Base-by-base conservation (phyloP, 2,888 invertebrate genomes). In the Acleris literana region DNA sequence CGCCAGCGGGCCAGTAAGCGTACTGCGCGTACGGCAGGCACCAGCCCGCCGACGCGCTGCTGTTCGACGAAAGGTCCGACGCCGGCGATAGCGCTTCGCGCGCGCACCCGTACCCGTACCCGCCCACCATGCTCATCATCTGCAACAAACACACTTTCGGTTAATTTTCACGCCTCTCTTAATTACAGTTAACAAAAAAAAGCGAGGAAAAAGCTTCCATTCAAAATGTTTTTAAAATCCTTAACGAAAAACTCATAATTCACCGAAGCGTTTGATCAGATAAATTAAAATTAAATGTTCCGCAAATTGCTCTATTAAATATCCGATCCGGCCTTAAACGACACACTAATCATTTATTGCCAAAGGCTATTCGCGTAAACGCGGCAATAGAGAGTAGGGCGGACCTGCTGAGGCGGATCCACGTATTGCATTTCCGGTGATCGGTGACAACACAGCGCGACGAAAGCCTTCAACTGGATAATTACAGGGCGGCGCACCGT, bases 401-500 rank as follows among this genome's bases (percentile, higher is more conserved):
- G 81, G 82, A 91, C 90, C 92, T 90, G 90, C 87, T 90, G 90
- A 80, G 92, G 91, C 88, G 92, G 88, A 81, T 92, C 91, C 83
- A 88, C 86, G 89, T 91, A 92, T 84, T 91, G 92, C 91, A 92
- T 91, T 84, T 90, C 90, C 90, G 88, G 88, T 73, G 83, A 81
- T 78, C 81, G 88, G 88, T 88, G 90, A 91, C 90, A 90, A 86
- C 87, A 85, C 80, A 80, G 83, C 79, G 83, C 83, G 83, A 87
- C 83, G 77, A 84, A 87, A 66, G 83, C 85, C 84, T 88, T 82
- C 88, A 89, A 90, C 87, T 87, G 85, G 85, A 89, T 92, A 92
- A 93, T 93, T 92, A 92, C 90, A 91, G 92, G 92, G 92, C 92
- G 92, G 92, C 85, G 75, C 92, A 89, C 92, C 92, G 90, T 84